Conservation (phyloP, 2,113 vertebrate genomes). For the Sitta europaea region DNA sequence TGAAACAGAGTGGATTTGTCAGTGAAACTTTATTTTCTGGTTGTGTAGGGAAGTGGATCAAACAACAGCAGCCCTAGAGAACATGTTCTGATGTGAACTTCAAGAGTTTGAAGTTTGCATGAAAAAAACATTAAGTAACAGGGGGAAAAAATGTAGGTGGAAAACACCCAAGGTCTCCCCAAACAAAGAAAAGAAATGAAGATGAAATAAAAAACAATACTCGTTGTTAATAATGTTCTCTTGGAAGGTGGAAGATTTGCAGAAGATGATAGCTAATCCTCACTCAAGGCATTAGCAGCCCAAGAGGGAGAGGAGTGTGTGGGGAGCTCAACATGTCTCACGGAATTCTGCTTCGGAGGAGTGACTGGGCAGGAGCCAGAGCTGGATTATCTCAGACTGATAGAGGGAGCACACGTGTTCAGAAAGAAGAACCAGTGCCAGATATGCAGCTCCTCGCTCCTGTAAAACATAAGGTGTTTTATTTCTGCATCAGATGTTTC, state of each 20-base stretch:
- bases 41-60: background rate
- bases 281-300: background rate
- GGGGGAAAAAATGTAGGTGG: background rate
- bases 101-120: background rate
- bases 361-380: conserved; percentile 69
- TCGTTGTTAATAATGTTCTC: background rate
- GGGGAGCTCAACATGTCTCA: background rate
- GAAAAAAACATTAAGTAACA: background rate
- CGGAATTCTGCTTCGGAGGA: conserved; percentile 49
- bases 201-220: background rate
- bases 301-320: background rate
- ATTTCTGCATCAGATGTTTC: conserved; percentile 72
- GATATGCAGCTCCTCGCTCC: conserved; percentile 54
- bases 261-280: background rate
- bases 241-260: background rate
- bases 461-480: conserved; percentile 66
- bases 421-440: conserved; percentile 55
- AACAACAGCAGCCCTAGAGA: background rate
- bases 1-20: background rate
- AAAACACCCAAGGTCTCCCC: background rate
- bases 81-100: background rate
- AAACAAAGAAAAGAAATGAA: background rate
- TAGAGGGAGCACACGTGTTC: conserved; percentile 49
- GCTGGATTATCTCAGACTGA: conserved; percentile 67
- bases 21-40: background rate